A percentile compares a stretch with the other conserved stretches of the same genome.
Conservation (phyloP, 2,113 vertebrate genomes). For the Zosterops hypoxanthus region DNA sequence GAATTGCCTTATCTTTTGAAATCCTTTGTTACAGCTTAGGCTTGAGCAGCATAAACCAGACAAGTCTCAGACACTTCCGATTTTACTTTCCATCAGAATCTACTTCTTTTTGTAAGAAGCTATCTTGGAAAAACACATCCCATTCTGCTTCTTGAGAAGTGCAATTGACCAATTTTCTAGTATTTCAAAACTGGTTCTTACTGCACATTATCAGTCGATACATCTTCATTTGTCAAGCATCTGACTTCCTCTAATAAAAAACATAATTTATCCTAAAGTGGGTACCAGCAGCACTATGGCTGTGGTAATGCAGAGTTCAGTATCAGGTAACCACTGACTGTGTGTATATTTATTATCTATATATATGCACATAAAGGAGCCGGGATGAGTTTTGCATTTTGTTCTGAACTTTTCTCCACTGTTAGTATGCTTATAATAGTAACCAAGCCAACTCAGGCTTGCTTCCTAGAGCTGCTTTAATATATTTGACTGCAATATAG, state of each 20-base stretch:
- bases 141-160: neutral
- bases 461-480: neutral
- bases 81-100: neutral
- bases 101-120: neutral
- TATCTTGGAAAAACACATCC: neutral
- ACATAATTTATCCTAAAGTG: neutral
- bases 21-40: neutral
- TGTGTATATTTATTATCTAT: neutral
- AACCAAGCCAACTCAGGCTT: neutral
- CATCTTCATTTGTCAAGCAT: neutral
- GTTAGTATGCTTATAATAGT: neutral
- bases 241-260: neutral
- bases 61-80: neutral
- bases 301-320: neutral
- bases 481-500: neutral
- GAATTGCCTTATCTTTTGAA: neutral
- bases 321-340: neutral
- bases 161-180: neutral
- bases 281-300: neutral
- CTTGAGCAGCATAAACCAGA: neutral
- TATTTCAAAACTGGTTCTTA: neutral
- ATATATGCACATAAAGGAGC: neutral
- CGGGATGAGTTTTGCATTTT: neutral
- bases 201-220: neutral
- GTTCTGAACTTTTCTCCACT: neutral